Base-by-base conservation (phyloP, 1,140 invertebrate genomes). In the Drosophila cardini region DNA sequence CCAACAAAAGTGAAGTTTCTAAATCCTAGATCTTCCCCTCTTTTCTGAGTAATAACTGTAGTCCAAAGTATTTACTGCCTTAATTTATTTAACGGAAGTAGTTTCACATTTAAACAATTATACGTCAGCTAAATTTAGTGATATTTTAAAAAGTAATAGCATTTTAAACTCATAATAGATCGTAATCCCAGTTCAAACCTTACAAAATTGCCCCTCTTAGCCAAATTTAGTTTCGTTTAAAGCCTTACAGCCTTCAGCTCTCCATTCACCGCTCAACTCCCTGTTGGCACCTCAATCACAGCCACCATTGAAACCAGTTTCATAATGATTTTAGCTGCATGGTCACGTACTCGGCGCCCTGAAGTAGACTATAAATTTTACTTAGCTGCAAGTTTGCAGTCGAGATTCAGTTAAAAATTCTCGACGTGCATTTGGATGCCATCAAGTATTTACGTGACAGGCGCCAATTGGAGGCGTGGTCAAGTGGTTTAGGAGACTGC, bases 371-470 rank as follows among this genome's bases (percentile, higher is more conserved):
- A 77, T 86, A 86, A 86, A 86, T 74, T 83, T 71, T 77, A 80
- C 76, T 86, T 86, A 86, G 83, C 83, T 83, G 72, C 72, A 83
- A 89, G 84, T 83, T 79, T 76, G 45, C 79, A 77, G 83, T 86
- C 81, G 79, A 80, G 83, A 86, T 86, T 87, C 83, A 42, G 50
- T 46, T 48, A 18, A 55, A 26, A 76, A 76, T 60, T 76, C 45
- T 57, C 57, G 72, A 86, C 83, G 84, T 86, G 84, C 82, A 86
- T 81, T 26, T 81, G 69, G 78, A 55, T 78, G 32, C 48, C 55
- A 86, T 87, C 79, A 87, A 78, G 76, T 65, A 74, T 83, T 79
- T 82, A 86, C 65, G 82, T 75, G 80, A 77, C 79, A 73, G 46
- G 52, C 40, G 32, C 50, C 62, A 65, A 32, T 26, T 52, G 40